Evolutionary conservation across 1,140 invertebrate species (phyloP), one percentile per base, ranked within the genome.

Genomic region (Micrasema longulum): DNA sequence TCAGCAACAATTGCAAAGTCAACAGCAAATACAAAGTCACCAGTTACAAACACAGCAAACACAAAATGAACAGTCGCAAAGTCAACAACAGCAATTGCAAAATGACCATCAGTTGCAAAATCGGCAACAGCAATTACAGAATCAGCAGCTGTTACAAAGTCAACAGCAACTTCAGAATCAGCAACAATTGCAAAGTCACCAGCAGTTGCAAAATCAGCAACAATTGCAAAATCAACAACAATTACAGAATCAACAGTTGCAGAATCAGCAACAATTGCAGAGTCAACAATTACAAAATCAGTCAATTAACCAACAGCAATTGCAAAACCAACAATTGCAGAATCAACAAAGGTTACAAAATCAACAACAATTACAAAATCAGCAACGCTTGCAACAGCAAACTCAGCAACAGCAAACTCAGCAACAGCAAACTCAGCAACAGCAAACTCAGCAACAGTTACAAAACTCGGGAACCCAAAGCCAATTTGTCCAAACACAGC

Each of bases 341-440:
- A 86, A 85, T 52, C 86, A 87, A 68, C 81, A 84, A 36, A 82
- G 85, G n/a, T 86, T 86, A 79, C 87, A 87, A 63, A 87, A 87
- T 74, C 86, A 87, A 67, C 80, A 83, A 31, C 83, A 84, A 69
- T 79, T 82, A 60, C 84, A 84, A 72, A 81, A 82, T 7, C 80
- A 86, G 43, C 82, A 85, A 67, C 83, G 84, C 71, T 74, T 77
- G 3, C 77, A 76, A 60, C 78, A 76, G 48, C 77, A 78, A 43
- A 76, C 76, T 31, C 26, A 31, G 69, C 74, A 73, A 35, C 41
- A 77, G 10, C 77, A 77, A 60, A 77, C 74, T 48, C 74, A 79
- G 20, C 78, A 73, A 50, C 72, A 76, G 41, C n/a, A 66, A 73
- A 22, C 16, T 67, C 26, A 31, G 26, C 68, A 77, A 65, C 75